Base-by-base conservation (phyloP, 2,113 vertebrate species). In the Tricholaema leucomelas region DNA sequence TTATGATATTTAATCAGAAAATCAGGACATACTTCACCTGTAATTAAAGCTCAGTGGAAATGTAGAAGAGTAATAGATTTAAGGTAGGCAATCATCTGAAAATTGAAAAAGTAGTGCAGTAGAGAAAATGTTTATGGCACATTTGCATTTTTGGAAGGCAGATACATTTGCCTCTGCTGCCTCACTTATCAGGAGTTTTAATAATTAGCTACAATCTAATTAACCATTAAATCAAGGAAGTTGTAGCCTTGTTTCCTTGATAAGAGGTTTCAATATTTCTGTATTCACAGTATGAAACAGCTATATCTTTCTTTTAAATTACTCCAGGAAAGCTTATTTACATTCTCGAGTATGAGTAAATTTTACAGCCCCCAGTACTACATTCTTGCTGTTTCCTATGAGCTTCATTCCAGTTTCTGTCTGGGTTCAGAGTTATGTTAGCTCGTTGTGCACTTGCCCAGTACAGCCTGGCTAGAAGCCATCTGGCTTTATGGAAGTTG, bases 141-240 rank as follows among this genome's bases (percentile, higher is more conserved):
- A 87, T 95, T 96, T 96, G 69, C 77, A 70, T 96, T 97, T 96
- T 90, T 74, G 85, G 71, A 91, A 85, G 52, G 36, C 35, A 85
- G 64, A 88, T 46, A 58, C n/a, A 79, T 23, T 76, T 79, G 23
- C 78, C 95, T 95, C 59, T 96, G n/a, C 50, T 65, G 33, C 50
- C 72, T 81, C 44, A 67, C 42, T 96, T 95, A 88, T 74, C 85
- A 93, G 88, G 54, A 95, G 24, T 44, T 67, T 92, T 92, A 97
- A 95, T 96, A 96, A 96, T 97, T 91, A 93, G 14, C 42, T 78
- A 12, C 46, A 71, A 46, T 77, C n/a, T 93, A 96, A 96, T 94
- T 97, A 96, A 96, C 61, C 73, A 60, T 80, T 96, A 94, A 93
- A 91, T 92, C 56, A 95, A 83, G 71, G 82, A 96, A 94, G 56